phyloP scores from a whole-genome alignment of 2,113 vertebrate genomes.

The Ceuthmochares aereus region DNA sequence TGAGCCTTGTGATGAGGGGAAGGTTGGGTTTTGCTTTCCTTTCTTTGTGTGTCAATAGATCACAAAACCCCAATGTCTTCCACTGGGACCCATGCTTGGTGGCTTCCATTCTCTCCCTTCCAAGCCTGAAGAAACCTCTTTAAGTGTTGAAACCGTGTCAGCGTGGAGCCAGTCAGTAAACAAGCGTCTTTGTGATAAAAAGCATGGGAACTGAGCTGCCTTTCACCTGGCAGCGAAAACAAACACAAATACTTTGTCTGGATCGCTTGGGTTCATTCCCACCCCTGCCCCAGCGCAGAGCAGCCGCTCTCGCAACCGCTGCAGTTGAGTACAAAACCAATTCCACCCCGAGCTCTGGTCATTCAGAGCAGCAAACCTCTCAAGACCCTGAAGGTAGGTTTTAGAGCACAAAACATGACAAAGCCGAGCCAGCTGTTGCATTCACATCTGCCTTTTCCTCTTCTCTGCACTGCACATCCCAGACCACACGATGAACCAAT shows the following conservation, averaged over 20 bases:
- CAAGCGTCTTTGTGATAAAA: conserved; percentile 19
- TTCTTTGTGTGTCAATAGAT: not conserved
- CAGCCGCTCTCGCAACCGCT: not conserved
- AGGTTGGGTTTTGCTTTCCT: not conserved
- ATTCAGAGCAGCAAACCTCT: not conserved
- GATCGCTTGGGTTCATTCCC: not conserved
- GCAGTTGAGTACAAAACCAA: not conserved
- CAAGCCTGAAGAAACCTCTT: not conserved
- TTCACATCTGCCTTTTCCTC: not conserved
- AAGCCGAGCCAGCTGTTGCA: conserved; percentile 16
- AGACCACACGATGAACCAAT: not conserved
- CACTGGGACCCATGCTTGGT: not conserved
- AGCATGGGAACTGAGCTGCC: conserved; percentile 8
- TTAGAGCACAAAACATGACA: not conserved
- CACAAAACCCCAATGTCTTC: not conserved
- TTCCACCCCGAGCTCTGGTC: not conserved
- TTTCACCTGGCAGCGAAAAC: conserved; percentile 26
- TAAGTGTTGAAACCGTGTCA: not conserved
- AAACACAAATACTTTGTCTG: conserved; percentile 23
- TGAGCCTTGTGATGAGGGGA: not conserved
- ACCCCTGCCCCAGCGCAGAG: not conserved
- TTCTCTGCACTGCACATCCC: not conserved
- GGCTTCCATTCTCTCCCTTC: not conserved
- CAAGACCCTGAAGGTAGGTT: not conserved
- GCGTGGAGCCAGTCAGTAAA: not conserved